Percentiles rank a stretch among this genome's conserved stretches.
phyloP scores from a whole-genome alignment of 2,113 vertebrate species.

The Myocastor coypus region DNA sequence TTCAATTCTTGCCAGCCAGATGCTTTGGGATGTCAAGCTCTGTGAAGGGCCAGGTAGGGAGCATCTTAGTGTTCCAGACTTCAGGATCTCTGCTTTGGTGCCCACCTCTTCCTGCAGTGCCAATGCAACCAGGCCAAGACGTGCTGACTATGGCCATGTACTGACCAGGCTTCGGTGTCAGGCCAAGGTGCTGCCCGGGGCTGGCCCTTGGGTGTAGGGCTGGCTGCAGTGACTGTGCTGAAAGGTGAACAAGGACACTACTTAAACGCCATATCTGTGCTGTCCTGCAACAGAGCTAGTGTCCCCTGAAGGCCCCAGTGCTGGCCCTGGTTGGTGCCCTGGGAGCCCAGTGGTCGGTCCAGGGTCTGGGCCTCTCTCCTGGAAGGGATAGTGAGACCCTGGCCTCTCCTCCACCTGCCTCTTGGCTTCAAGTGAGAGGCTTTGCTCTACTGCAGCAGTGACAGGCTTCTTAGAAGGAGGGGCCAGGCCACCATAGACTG shows the following conservation, averaged over 20 bases:
- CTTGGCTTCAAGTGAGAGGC: too few species aligned
- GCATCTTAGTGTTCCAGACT: neutral
- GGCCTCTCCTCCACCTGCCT: neutral
- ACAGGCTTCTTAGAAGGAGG: neutral
- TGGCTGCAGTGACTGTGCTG: neutral
- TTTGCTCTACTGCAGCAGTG: neutral
- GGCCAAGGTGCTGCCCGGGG: neutral
- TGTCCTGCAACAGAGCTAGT: neutral
- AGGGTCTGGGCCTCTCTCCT: neutral
- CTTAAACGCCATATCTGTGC: neutral
- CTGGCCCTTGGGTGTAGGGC: neutral
- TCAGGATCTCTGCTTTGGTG: neutral
- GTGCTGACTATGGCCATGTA: neutral
- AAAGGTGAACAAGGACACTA: neutral
- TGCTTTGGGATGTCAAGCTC: neutral
- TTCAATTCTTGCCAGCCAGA: neutral
- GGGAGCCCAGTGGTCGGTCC: neutral
- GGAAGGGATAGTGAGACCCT: neutral
- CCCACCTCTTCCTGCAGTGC: neutral
- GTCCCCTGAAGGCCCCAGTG: too few species aligned
- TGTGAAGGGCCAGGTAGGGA: neutral
- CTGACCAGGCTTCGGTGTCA: neutral
- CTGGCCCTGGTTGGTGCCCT: neutral
- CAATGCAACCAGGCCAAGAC: neutral
- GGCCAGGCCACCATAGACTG: too few species aligned